Percentiles rank a stretch among this genome's conserved stretches.
Evolutionary conservation across 2,113 vertebrate genomes (phyloP).

Genomic region (Salvelinus alpinus): DNA sequence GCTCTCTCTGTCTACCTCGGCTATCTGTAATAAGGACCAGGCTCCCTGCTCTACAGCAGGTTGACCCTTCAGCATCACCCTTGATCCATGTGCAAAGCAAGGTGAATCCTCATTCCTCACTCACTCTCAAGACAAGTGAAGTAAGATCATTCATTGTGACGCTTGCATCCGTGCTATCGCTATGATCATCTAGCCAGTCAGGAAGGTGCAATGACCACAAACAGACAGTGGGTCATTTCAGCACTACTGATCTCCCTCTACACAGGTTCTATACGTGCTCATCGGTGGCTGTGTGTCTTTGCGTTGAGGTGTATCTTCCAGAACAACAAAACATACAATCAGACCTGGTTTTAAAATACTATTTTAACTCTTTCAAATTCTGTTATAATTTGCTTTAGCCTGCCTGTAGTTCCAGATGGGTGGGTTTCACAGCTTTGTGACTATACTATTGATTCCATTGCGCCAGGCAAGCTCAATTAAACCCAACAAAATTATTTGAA

Average conservation of each 20-base stretch:
- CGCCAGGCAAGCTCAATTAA: too few relatives aligned
- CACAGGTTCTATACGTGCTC: neutral
- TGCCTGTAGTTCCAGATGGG: too few relatives aligned
- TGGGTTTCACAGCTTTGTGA: too few relatives aligned
- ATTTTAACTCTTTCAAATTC: too few relatives aligned
- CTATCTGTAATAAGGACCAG: too few relatives aligned
- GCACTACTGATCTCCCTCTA: constrained; percentile 22
- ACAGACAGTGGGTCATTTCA: constrained; percentile 43
- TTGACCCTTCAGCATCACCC: neutral
- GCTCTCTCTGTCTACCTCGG: too few relatives aligned
- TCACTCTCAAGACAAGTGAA: constrained; percentile 29
- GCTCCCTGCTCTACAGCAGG: neutral
- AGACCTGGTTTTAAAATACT: too few relatives aligned
- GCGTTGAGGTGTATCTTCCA: neutral
- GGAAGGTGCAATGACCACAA: constrained; percentile 50
- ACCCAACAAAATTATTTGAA: too few relatives aligned
- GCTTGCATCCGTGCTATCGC: constrained; percentile 57
- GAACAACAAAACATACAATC: too few relatives aligned
- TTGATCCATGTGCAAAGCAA: constrained; percentile 8
- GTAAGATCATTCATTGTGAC: constrained; percentile 61
- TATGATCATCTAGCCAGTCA: constrained; percentile 41
- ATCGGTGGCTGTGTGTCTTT: neutral
- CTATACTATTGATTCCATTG: too few relatives aligned
- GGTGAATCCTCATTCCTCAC: constrained; percentile 14
- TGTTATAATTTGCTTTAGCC: too few relatives aligned